Evolutionary conservation across 2,888 invertebrate species (phyloP), one percentile per base, ranked within the genome.

Genomic region (Lepidochrysops patricia): DNA sequence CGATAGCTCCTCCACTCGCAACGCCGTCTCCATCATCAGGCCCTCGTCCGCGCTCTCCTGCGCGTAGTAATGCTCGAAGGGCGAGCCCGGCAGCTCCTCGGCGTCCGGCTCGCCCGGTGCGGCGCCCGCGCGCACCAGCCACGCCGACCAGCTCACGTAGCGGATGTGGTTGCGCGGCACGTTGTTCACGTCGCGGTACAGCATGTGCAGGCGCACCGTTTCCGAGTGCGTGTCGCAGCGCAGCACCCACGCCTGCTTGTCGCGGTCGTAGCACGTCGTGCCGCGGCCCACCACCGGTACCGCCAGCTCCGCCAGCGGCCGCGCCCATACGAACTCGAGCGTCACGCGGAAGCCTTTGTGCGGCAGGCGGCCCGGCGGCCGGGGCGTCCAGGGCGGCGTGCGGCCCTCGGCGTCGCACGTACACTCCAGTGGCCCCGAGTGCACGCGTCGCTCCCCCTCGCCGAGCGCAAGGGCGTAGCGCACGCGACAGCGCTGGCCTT

Each of bases 21-120:
- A 89, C 67, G 93, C 92, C 4, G 95, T 95, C 77, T 94, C 94
- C 93, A 96, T 94, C 78, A 94, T 93, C 64, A 94, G 93, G 4
- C 95, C 95, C 71, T 95, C 95, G 75, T 95, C 95, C 0, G 91
- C 91, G 60, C 91, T 93, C 64, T 95, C 95, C 76, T 95, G 95
- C 13, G 94, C 93, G 77, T 95, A 96, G 77, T 95, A 96, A 70
- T 94, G 93, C 69, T 93, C 92, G 79, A 93, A 95, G 2, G 95
- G 95, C 0, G 93, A 93, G 12, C 94, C 94, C 0, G 94, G 92
- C 23, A 94, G 89, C 60, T 92, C 91, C 29, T 93, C 91, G 0
- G 93, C 92, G 64, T 92, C 92, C n/a, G 91, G 80, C 62, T 92
- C 91, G 12, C 91, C 91, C 58, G 92, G 91, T 43, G 90, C 91